Percentiles rank a stretch among this genome's conserved stretches.
phyloP scores from a whole-genome alignment of 2,888 invertebrate species.

The Mesochorus sp. region DNA sequence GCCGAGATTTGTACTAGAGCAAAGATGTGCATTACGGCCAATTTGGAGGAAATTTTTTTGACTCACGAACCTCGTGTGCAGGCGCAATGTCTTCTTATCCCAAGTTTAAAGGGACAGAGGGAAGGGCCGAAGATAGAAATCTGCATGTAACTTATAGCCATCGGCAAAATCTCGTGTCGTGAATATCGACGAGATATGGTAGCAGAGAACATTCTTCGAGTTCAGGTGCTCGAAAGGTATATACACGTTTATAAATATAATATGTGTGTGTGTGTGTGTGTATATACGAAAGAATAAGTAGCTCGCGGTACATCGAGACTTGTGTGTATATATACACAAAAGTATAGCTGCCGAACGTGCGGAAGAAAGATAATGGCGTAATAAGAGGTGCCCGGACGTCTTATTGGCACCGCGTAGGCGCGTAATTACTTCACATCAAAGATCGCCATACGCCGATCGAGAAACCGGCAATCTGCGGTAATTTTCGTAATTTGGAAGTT shows the following conservation, averaged over 20 bases:
- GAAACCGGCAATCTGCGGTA: conserved; percentile 71
- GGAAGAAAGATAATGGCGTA: conserved; percentile 59
- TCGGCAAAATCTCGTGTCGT: conserved; percentile 48
- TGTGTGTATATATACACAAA: background rate
- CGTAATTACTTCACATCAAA: conserved; percentile 71
- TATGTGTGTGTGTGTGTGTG: background rate
- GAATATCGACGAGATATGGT: conserved; percentile 34
- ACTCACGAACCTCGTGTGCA: too few relatives aligned
- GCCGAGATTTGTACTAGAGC: too few relatives aligned
- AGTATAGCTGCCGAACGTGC: conserved; percentile 40
- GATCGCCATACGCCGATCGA: conserved; percentile 44
- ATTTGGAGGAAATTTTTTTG: too few relatives aligned
- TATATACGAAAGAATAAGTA: conserved; percentile 2
- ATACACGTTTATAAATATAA: conserved; percentile 40
- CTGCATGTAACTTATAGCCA: conserved; percentile 48
- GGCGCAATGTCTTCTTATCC: background rate
- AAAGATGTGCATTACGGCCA: too few relatives aligned
- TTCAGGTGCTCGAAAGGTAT: conserved; percentile 33
- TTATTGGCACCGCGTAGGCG: conserved; percentile 71
- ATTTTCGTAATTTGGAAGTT: conserved; percentile 76
- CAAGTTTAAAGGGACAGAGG: conserved; percentile 19
- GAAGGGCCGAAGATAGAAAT: conserved; percentile 28
- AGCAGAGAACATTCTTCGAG: conserved; percentile 32
- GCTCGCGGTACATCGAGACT: background rate
- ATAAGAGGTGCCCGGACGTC: conserved; percentile 63